A percentile compares a stretch with the other conserved stretches of the same genome.
Evolutionary conservation across 2,888 invertebrate species (phyloP).

Genomic region (Euphydryas editha): DNA sequence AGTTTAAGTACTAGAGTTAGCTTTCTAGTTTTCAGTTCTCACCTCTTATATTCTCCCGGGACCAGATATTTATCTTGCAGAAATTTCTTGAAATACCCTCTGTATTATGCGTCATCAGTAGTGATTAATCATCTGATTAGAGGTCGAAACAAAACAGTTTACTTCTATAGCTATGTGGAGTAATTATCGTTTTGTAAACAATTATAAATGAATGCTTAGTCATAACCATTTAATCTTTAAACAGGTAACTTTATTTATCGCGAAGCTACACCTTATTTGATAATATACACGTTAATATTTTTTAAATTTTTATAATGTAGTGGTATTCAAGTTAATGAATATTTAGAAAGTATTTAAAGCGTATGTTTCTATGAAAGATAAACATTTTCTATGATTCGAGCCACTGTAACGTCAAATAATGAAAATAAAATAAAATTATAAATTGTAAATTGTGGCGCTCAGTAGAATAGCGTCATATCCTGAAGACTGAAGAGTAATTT

Average conservation of each 20-base stretch:
- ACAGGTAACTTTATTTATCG: neutral
- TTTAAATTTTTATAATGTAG: no score
- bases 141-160: slow-evolving; percentile 7
- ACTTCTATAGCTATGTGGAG: neutral
- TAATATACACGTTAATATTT: no score
- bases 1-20: slow-evolving; percentile 28
- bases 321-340: no score
- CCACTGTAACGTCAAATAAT: no score
- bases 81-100: slow-evolving; percentile 35
- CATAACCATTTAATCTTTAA: neutral
- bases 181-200: neutral
- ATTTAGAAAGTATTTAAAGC: no score
- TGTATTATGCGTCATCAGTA: slow-evolving; percentile 30
- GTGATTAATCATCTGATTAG: slow-evolving; percentile 46
- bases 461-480: no score
- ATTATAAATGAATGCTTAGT: no score
- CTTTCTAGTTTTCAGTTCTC: slow-evolving; percentile 40
- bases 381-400: no score
- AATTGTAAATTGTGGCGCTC: no score
- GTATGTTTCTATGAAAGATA: no score
- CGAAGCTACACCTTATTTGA: neutral
- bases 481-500: no score
- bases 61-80: slow-evolving; percentile 41
- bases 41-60: slow-evolving; percentile 39
- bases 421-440: no score